These are phyloP conservation scores for Drosophila testacea DNA, from an alignment of 2,888 invertebrate species.

Conservation along the genomic window DNA sequence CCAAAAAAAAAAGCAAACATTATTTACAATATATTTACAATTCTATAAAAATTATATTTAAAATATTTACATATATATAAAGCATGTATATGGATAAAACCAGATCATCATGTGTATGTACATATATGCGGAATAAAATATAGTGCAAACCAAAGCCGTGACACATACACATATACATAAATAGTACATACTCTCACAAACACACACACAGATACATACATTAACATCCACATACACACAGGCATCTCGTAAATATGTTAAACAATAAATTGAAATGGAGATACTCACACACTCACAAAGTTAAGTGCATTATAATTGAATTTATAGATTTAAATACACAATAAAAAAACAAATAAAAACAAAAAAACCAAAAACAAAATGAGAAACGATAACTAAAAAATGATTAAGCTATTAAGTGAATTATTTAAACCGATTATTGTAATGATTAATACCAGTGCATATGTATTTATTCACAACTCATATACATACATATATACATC, in stretches of 20 bases:
- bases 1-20: slow-evolving; percentile 72
- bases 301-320: slow-evolving; percentile 81
- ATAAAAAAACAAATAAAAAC: slow-evolving; percentile 5
- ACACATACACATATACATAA: slow-evolving; percentile 32
- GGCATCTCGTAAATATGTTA: slow-evolving; percentile 36
- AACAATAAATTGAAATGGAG: slow-evolving; percentile 35
- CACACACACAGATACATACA: slow-evolving; percentile 36
- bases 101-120: slow-evolving; percentile 57
- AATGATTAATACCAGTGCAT: slow-evolving; percentile 71
- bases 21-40: slow-evolving; percentile 79
- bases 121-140: slow-evolving; percentile 20
- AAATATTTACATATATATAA: slow-evolving; percentile 77
- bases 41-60: slow-evolving; percentile 79
- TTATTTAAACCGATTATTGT: slow-evolving; percentile 70
- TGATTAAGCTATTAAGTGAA: slow-evolving; percentile 65
- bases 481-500: slow-evolving; percentile 60
- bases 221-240: slow-evolving; percentile 31
- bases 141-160: slow-evolving; percentile 42
- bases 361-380: slow-evolving; percentile 15
- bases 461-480: slow-evolving; percentile 77
- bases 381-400: slow-evolving; percentile 26
- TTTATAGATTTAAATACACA: slow-evolving; percentile 70
- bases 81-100: slow-evolving; percentile 58
- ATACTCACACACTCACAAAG: slow-evolving; percentile 63
- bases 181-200: slow-evolving; percentile 27